Evolutionary conservation across 1,140 invertebrate species (phyloP), one percentile per base, ranked within the genome.

Genomic region (Camponotus pennsylvanicus): DNA sequence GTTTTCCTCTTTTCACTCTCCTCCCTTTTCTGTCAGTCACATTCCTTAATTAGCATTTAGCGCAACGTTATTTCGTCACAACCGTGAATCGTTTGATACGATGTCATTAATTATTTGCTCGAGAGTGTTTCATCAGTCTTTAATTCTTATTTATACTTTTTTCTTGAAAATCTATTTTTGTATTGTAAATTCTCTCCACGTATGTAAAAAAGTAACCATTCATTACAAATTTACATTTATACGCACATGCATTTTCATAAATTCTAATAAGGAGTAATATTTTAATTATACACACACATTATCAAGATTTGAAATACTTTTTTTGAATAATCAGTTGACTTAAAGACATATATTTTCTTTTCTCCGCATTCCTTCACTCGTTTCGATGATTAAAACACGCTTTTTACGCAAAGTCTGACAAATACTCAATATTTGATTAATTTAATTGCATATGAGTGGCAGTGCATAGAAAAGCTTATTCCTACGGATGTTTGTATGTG

Each of bases 391-490:
- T 61, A 57, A 78, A 73, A 40, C 63, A 27, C 21, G 57, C n/a
- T 73, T 85, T 79, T 73, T 34, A 42, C 18, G 9, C 66, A 42
- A 86, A 89, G 86, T 89, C 87, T 90, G 91, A 92, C 61, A 49
- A 92, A 92, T 92, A 92, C 91, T 92, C 92, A 92, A 89, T 91
- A 90, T 67, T 85, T 84, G 79, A 88, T 91, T 92, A 92, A 90
- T 92, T 88, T 78, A 87, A 86, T 88, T 91, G 76, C 82, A 75
- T 86, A 77, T 63, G 64, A 88, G 67, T 87, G 82, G 76, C 86
- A 86, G 80, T 86, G 90, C 88, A 76, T 90, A 83, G 86, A 76
- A 76, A 80, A 71, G 66, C 78, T 88, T 89, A 84, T 75, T 75
- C 61, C 70, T 82, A 79, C 55, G 86, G 69, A 86, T 91, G 78